Evolutionary conservation across 2,113 vertebrate genomes (phyloP), one percentile per base, ranked within the genome.

Genomic region (Amphiprion ocellaris): DNA sequence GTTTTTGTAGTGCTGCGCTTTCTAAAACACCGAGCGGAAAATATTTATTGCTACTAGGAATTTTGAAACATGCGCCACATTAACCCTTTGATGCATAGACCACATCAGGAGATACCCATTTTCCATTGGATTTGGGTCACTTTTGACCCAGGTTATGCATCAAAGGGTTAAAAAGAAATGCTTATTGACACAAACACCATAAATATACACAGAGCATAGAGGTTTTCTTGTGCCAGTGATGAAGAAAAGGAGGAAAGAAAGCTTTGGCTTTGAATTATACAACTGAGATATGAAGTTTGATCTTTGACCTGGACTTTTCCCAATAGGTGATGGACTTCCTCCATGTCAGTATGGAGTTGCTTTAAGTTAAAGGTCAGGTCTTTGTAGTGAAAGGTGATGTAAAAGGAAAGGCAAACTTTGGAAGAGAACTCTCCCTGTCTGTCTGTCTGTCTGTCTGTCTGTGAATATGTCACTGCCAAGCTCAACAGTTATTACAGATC

Each of bases 331-430:
- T 24, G 59, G 21, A 78, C 33, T 16, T 23, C 41, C 54, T 39
- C 10, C 10, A 5, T 33, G 73, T 70, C 30, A 19, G 16, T 47
- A 11, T 41, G 10, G 5, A 17, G 28, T 21, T 50, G 58, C 17
- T 74, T 65, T 19, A 77, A 70, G 68, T 77, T 69, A 77, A 41
- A 75, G 46, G 59, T 73, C 37, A 75, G 24, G 49, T 59, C 50
- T 46, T 49, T 26, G 24, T 10, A 52, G 39, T 61, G 66, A 88
- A 81, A 91, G 26, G 37, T 73, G 67, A 74, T 41, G 62, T 28
- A 17, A 33, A 56, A 56, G 21, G 10, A 69, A 77, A 69, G 39
- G 2, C 41, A 33, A 70, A 55, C 16, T 69, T 1, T 80, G 44
- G 4, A 62, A 17, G n/a, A 10, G 15, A 58, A 55, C 11, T 50